Conservation (phyloP, 2,113 vertebrate species). For the Tragelaphus buxtoni region DNA sequence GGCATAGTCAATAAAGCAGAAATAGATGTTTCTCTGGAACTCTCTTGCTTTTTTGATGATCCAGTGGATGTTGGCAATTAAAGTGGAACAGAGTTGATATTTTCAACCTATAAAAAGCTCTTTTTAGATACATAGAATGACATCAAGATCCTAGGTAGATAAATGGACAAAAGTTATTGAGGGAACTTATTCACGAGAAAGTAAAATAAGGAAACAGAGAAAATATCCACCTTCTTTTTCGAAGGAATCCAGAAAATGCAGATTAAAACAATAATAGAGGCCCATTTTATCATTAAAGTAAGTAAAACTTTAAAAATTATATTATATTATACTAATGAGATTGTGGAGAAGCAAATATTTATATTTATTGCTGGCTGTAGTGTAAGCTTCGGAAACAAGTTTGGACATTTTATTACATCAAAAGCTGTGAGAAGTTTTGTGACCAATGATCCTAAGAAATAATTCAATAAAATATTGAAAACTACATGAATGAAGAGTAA, state of each 20-base stretch:
- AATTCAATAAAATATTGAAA: constrained; percentile 1
- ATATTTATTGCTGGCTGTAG: not conserved
- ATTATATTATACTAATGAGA: not conserved
- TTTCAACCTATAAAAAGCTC: not conserved
- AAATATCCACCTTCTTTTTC: not conserved
- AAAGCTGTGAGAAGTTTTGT: constrained; percentile 5
- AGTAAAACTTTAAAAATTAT: not conserved
- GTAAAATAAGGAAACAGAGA: not conserved
- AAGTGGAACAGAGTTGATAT: not conserved
- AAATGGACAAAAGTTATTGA: not conserved
- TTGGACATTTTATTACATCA: not conserved
- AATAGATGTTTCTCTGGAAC: no score
- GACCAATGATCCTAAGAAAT: not conserved
- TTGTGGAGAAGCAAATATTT: not conserved
- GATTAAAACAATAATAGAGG: not conserved
- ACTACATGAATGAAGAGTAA: not conserved
- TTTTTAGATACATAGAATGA: not conserved
- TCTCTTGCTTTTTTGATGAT: no score
- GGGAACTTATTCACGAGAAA: not conserved
- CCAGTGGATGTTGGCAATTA: not conserved
- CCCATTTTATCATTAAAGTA: not conserved
- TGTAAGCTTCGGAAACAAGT: not conserved
- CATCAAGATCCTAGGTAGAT: not conserved
- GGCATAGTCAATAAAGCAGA: no score
- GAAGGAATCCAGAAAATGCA: not conserved